Conservation (phyloP, 2,888 invertebrate genomes). For the Apotomis turbidana region DNA sequence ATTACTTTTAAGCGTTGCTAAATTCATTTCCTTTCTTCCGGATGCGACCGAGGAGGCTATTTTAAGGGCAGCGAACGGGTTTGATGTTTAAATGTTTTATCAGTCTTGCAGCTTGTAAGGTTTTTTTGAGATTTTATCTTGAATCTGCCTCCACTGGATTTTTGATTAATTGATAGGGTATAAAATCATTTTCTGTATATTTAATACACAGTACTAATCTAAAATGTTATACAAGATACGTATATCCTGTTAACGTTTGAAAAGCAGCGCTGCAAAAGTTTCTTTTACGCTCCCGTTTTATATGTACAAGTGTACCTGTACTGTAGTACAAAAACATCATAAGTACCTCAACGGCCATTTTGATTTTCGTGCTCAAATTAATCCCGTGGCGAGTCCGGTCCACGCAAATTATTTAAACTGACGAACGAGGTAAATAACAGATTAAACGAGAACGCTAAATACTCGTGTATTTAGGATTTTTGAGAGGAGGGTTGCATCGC, state of each 20-base stretch:
- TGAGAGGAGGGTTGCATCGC: constrained; percentile 48
- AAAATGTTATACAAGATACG: too few relatives aligned
- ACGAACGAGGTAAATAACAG: constrained; percentile 71
- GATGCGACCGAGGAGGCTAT: constrained; percentile 55
- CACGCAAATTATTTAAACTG: constrained; percentile 73
- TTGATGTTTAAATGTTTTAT: constrained; percentile 47
- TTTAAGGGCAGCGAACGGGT: constrained; percentile 42
- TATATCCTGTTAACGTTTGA: too few relatives aligned
- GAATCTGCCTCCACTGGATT: neutral
- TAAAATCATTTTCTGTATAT: neutral
- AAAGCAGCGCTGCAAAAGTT: too few relatives aligned
- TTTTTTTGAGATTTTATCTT: constrained; percentile 6
- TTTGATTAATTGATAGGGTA: neutral
- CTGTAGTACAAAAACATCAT: constrained; percentile 43
- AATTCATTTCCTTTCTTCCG: constrained; percentile 47
- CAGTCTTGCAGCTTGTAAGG: constrained; percentile 22
- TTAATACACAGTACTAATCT: neutral
- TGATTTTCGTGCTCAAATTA: constrained; percentile 70
- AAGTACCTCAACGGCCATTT: constrained; percentile 68
- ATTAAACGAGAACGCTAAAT: constrained; percentile 69
- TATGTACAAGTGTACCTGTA: neutral
- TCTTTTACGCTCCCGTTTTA: too few relatives aligned
- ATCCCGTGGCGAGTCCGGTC: constrained; percentile 70
- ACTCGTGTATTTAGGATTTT: constrained; percentile 72
- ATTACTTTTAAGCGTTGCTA: too few relatives aligned